Evolutionary conservation across 2,797 vertebrate species (phyloP), one percentile per base, ranked within the genome.

Genomic region (Orientallactaga sibirica): DNA sequence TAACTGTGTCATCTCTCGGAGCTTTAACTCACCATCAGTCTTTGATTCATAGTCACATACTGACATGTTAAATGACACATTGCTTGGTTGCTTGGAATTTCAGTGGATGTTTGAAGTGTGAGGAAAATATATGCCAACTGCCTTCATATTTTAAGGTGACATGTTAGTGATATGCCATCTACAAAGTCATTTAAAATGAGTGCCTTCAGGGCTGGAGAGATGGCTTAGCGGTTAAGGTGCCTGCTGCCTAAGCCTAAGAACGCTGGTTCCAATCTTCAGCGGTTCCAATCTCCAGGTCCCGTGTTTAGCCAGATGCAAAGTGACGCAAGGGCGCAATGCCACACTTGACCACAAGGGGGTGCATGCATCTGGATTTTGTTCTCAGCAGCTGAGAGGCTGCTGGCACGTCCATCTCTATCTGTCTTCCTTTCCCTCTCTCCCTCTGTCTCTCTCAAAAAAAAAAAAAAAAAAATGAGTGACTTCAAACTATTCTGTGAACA

Each of bases 81-180:
- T 75, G 66, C 83, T 75, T 71, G 19, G 18, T 68, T 64, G 27
- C 20, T 74, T 93, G 29, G n/a, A 79, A 52, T 89, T 84, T 78
- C 55, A 87, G 66, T 58, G 16, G 27, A 78, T 94, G 74, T 37
- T 24, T 25, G 15, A n/a, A 61, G 16, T 87, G 25, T 77, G 25
- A 86, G 67, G 78, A 93, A 90, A 88, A 87, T 71, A 52, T 41
- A 16, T 76, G 33, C 81, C 71, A 73, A 43, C 0, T 27, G 2
- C 22, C n/a, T 15, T 82, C 14, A 58, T 20, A n/a, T 68, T 55
- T 94, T 73, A 79, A 62, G 74, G 33, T 27, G 48, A 58, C 27
- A 62, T 71, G 9, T n/a, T 43, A 75, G n/a, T 9, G 55, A 58
- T 58, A 16, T 58, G 14, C 24, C 33, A 64, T 67, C 66, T 84